phyloP scores from a whole-genome alignment of 2,888 invertebrate genomes.

The Furcula furcula region DNA sequence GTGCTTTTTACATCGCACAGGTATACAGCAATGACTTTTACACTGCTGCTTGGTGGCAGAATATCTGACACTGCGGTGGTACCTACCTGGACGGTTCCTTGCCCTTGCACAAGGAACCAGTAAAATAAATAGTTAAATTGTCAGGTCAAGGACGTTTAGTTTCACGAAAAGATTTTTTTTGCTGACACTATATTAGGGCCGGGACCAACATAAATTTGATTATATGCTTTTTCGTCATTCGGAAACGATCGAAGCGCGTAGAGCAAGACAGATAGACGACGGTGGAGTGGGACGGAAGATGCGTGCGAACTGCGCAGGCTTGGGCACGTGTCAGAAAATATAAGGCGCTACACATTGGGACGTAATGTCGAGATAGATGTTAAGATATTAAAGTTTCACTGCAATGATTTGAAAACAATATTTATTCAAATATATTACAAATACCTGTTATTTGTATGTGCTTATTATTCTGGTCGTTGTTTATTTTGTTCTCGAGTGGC shows the following conservation, averaged over 20 bases:
- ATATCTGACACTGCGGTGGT: no score
- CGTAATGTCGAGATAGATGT: slow-evolving; percentile 27
- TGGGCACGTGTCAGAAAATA: slow-evolving; percentile 63
- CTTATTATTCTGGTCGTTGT: no score
- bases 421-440: no score
- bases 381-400: slow-evolving; percentile 5
- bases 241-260: slow-evolving; percentile 70
- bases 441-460: no score
- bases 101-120: no score
- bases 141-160: slow-evolving; percentile 50
- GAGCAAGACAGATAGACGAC: slow-evolving; percentile 44
- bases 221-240: slow-evolving; percentile 78
- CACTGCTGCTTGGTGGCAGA: no score
- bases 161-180: slow-evolving; percentile 32
- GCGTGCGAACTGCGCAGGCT: slow-evolving; percentile 58
- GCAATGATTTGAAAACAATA: no score
- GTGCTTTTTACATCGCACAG: no score
- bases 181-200: slow-evolving; percentile 45
- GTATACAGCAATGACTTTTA: no score
- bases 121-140: no score
- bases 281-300: slow-evolving; percentile 40
- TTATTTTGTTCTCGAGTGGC: no score
- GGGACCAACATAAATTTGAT: slow-evolving; percentile 75
- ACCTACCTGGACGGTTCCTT: no score
- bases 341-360: slow-evolving; percentile 31